A percentile compares a stretch with the other conserved stretches of the same genome.
Conservation (phyloP, 1,140 invertebrate genomes). For the Drosophila navojoa region DNA sequence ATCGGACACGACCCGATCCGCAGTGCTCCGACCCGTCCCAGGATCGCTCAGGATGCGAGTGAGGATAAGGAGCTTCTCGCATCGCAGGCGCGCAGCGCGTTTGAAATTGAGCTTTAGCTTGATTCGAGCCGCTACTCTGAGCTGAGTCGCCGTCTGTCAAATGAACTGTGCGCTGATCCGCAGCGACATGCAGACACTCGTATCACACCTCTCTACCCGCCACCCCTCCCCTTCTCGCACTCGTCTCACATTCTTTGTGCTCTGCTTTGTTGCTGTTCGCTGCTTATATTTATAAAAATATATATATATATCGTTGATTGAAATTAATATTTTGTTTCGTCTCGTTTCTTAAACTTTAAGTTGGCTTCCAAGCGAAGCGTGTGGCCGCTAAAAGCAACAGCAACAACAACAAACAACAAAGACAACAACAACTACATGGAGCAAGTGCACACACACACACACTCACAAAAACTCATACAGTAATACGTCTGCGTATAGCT, state of each 20-base stretch:
- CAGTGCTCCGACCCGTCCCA: not conserved
- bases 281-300: not conserved
- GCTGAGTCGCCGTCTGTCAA: conserved; percentile 48
- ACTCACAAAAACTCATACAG: not conserved
- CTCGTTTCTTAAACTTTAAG: conserved; percentile 36
- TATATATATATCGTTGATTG: conserved; percentile 49
- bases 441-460: conserved; percentile 24
- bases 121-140: conserved; percentile 43
- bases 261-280: conserved; percentile 17
- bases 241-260: conserved; percentile 36
- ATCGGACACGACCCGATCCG: not conserved
- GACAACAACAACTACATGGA: conserved; percentile 9
- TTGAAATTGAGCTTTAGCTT: conserved; percentile 75
- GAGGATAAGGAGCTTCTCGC: conserved; percentile 9
- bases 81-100: conserved; percentile 50
- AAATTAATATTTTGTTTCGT: conserved; percentile 77
- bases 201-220: conserved; percentile 51
- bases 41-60: conserved; percentile 22
- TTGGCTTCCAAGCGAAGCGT: conserved; percentile 65
- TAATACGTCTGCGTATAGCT: not conserved
- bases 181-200: conserved; percentile 43
- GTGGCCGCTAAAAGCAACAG: conserved; percentile 31
- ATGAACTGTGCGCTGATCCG: conserved; percentile 72
- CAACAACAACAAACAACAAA: conserved; percentile 23
- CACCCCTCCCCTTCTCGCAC: not conserved